Base-by-base conservation (phyloP, 1,140 invertebrate species). In the Whitmania pigra region DNA sequence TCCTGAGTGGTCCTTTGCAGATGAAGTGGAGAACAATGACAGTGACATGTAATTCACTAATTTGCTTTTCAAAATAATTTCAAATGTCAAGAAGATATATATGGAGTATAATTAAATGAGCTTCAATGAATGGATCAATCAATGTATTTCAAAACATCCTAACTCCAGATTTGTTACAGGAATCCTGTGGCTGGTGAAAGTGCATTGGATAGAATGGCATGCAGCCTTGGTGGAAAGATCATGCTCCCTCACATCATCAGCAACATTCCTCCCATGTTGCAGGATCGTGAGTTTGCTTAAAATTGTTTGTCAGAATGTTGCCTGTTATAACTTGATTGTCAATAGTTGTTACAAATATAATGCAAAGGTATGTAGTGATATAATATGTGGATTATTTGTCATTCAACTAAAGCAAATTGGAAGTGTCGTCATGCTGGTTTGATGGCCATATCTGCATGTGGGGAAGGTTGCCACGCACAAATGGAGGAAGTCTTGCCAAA, bases 381-480 rank as follows among this genome's bases (percentile, higher is more conserved):
- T 49, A 49, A 15, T 49, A 49, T 49, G 9, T 49, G 15, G 9
- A 49, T 49, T 49, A 11, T 49, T 49, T 55, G 40, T 40, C 75
- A 20, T 73, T 67, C 25, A 66, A 36, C 74, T 77, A 29, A 75
- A 84, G 81, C 76, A 73, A 82, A 86, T 76, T 87, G 86, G 86
- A 78, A 83, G 63, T 81, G 81, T 76, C 84, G 95, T 31, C 92
- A 98, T 81, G 95, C 94, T 67, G 96, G 93, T 20, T 86, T 99
- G 25, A 99, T 98, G 94, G 95, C 96, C 6, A 89, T 99, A 29
- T 97, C 95, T 18, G 92, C 94, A 13, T 91, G 96, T 71, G 97
- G 96, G 0, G 97, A 99, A 85, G 96, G 96, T 20, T 97, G 94
- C 78, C 91, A 95, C 79, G 93, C 94, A 81, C 92, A 97, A 82